Base-by-base conservation (phyloP, 2,888 invertebrate species). In the Octodonta nipae region DNA sequence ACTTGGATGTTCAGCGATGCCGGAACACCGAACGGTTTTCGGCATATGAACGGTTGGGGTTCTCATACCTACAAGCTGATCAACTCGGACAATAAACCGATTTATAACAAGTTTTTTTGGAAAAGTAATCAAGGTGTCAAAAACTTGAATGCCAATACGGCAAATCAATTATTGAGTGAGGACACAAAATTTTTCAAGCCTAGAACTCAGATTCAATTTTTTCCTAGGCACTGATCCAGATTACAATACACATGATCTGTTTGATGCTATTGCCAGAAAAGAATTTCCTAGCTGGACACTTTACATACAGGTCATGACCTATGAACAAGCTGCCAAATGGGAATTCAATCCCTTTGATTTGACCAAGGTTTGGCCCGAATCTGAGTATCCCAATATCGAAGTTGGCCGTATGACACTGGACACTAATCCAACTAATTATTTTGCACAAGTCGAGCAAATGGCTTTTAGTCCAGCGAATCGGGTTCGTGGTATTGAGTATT, bases 1-100 rank as follows among this genome's bases (percentile, higher is more conserved):
- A 59, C 82, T 55, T 78, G 91, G 61, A 60, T 92, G 49, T 93
- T 92, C 58, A 75, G 83, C 14, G 93, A 93, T 61, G 75, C 93
- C 50, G 95, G 93, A 44, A 26, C 28, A 31, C 20, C 13, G 11
- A 10, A 10, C 11, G 4, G 3, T 3, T 78, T 76, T 61, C 74
- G 89, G 34, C 77, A 79, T 56, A 89, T 91, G 88, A 83, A 92
- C 54, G 91, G 91, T 24, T 92, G 84, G 54, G 88, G 88, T 2
- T 86, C 84, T 0, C 89, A 92, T 57, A 87, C 91, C 1, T 92
- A 85, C 60, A 88, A 46, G 70, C 86, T 8, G 86, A 89, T 64
- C 68, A 68, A 10, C 65, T 73, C 39, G 71, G 76, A 49, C 22
- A 34, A 38, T 12, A 41, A 45, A 29, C 26, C 47, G 15, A 49